Percentiles rank a stretch among this genome's conserved stretches.
Conservation (phyloP, 2,888 invertebrate species). For the Eristalis pertinax region DNA sequence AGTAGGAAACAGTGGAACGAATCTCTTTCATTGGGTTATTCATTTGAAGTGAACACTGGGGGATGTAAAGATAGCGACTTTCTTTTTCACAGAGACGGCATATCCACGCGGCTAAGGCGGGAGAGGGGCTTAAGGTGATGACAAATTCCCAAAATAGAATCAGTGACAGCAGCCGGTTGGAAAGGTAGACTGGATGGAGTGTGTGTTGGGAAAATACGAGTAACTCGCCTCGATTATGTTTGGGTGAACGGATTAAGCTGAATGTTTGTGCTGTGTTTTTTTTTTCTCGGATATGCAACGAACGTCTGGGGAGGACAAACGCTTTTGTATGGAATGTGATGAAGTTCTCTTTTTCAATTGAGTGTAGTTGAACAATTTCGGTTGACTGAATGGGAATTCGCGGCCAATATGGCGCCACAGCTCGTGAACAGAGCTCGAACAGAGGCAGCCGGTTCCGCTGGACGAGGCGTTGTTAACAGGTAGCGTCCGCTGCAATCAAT, state of each 20-base stretch:
- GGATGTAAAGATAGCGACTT: background rate
- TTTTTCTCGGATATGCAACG: background rate
- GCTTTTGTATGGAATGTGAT: slow-evolving; percentile 5
- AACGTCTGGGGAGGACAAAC: slow-evolving; percentile 22
- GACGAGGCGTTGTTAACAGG: too few species aligned
- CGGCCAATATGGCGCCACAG: too few species aligned
- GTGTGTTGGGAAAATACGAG: background rate
- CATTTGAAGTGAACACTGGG: background rate
- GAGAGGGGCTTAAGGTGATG: background rate
- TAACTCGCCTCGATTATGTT: background rate
- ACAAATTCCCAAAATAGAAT: background rate
- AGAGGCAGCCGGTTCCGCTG: too few species aligned
- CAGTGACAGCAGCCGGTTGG: background rate
- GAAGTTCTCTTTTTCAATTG: too few species aligned
- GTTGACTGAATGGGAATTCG: too few species aligned
- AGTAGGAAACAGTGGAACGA: background rate
- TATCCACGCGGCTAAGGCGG: background rate
- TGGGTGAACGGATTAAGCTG: background rate
- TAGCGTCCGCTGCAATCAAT: too few species aligned
- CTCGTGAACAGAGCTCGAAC: too few species aligned
- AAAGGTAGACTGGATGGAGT: background rate
- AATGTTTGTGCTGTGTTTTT: background rate
- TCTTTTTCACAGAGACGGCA: background rate
- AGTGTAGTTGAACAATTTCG: too few species aligned
- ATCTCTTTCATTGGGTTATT: background rate